A percentile compares a stretch with the other conserved stretches of the same genome.
phyloP scores from a whole-genome alignment of 2,797 vertebrate species.

The Clarias platycephalus region DNA sequence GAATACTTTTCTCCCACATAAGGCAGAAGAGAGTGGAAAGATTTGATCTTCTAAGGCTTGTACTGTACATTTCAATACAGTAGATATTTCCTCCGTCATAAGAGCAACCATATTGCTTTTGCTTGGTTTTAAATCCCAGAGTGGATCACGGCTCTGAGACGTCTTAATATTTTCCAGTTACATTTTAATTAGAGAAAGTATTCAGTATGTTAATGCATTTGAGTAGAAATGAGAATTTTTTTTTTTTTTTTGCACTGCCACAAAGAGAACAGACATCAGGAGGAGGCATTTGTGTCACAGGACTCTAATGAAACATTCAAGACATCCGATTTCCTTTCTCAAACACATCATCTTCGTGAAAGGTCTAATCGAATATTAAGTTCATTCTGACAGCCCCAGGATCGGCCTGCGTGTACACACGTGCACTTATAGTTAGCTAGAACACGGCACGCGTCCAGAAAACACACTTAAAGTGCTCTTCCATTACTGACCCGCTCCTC shows the following conservation, averaged over 20 bases:
- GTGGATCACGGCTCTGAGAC: background rate
- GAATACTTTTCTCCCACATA: background rate
- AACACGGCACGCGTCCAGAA: background rate
- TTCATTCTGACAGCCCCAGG: background rate
- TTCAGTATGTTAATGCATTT: background rate
- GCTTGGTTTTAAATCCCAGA: background rate
- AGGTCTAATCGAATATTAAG: too few species aligned
- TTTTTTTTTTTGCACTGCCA: background rate
- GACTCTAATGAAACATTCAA: too few species aligned
- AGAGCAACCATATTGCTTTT: background rate
- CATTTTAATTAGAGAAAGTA: background rate
- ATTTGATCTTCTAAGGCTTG: background rate
- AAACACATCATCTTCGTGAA: too few species aligned
- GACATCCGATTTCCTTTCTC: background rate
- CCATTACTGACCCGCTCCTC: constrained; percentile 1
- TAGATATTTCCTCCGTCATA: background rate
- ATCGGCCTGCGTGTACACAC: background rate
- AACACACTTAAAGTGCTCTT: background rate
- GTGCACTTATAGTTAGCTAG: background rate
- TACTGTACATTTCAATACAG: background rate
- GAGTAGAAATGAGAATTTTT: background rate
- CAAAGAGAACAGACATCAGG: background rate
- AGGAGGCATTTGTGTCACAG: background rate
- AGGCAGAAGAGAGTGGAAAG: background rate
- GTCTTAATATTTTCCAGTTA: background rate